Evolutionary conservation across 2,113 vertebrate species (phyloP), one percentile per base, ranked within the genome.

Genomic region (Prochilodus magdalenae): DNA sequence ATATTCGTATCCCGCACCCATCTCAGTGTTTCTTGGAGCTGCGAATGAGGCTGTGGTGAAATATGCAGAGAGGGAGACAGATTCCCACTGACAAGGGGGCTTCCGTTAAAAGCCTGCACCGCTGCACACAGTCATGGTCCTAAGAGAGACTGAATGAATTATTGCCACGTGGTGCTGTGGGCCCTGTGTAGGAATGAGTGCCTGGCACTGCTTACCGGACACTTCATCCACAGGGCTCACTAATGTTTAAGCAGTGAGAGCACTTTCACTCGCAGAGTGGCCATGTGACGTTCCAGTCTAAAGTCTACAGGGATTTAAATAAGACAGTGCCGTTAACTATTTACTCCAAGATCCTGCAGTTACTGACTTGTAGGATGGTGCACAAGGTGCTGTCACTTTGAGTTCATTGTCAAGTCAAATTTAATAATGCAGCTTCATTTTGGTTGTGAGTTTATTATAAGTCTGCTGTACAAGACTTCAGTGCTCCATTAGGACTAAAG

Each of bases 61-160:
- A 71, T 53, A 60, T 33, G 47, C 27, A 44, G 71, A 40, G 44
- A 62, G 4, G 36, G 59, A 79, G 84, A 85, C 60, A 69, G 30
- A 79, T 78, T 73, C 24, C 67, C 55, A 53, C 40, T 82, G 63
- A 79, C 80, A 81, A 22, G 53, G 62, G 40, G 20, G 11, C 55
- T 79, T 75, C 73, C 53, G 33, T 73, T 77, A 84, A 86, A 81
- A 86, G 82, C 74, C 40, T 62, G 36, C 26, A 62, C 60, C 49
- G 44, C 73, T 22, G n/a, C 53, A 73, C 18, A 67, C 27, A 73
- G 27, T 3, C 47, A 24, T 55, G 16, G 15, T 53, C 60, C 51
- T 66, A 59, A 13, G 51, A 70, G 29, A 44, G n/a, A 73, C 49
- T 36, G 60, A 78, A 67, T 47, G 77, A 77, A 78, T 78, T 78